Evolutionary conservation across 2,888 invertebrate genomes (phyloP).

Genomic region (Zaprionus obscuricornis): DNA sequence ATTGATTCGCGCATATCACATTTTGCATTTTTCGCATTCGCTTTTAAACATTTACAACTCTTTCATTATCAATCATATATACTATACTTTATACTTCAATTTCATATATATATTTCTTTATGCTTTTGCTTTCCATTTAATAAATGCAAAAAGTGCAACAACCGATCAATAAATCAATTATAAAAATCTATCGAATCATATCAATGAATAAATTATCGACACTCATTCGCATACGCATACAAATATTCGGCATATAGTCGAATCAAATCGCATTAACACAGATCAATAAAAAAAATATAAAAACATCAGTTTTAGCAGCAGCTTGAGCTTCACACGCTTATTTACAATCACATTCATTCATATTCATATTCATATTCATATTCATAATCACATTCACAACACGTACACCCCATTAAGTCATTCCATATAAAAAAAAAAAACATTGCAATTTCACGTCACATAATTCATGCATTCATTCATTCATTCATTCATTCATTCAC

Average conservation of each 20-base stretch:
- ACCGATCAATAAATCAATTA: no score
- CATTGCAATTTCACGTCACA: neutral
- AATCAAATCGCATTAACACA: conserved; percentile 10
- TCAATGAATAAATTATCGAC: no score
- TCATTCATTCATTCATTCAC: conserved; percentile 33
- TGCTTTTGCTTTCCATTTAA: no score
- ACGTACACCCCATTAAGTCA: conserved; percentile 45
- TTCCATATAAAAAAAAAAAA: conserved; percentile 33
- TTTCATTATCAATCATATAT: conserved; percentile 30
- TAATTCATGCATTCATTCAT: conserved; percentile 28
- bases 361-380: conserved; percentile 9
- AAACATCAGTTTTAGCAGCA: conserved; percentile 34
- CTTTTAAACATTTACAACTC: no score
- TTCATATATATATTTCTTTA: no score
- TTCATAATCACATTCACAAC: conserved; percentile 26
- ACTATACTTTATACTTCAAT: no score
- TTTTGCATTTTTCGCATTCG: conserved; percentile 33
- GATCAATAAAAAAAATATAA: neutral
- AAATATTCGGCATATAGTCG: conserved; percentile 22
- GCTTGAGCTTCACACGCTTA: conserved; percentile 31
- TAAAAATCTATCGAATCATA: no score
- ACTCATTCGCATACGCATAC: neutral
- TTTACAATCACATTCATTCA: neutral
- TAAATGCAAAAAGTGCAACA: no score
- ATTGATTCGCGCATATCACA: conserved; percentile 48